These are phyloP conservation scores for Microchirus variegatus DNA, from an alignment of 2,797 vertebrate species.

Conservation along the genomic window DNA sequence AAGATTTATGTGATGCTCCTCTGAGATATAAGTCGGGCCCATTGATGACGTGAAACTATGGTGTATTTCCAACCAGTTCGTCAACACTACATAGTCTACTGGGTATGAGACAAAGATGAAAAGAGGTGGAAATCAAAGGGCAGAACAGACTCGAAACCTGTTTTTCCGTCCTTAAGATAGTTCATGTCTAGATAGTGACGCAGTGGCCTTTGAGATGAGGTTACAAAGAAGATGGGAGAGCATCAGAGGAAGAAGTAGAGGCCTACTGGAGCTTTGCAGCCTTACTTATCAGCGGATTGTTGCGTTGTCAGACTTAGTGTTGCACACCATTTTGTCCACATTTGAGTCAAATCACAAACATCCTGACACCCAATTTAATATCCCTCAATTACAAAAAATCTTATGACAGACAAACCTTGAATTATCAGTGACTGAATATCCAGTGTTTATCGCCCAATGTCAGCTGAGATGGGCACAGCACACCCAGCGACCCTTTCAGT, in stretches of 20 bases:
- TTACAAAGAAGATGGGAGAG: slow-evolving; percentile 28
- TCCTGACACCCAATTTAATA: slow-evolving; percentile 13
- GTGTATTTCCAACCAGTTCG: slow-evolving; percentile 68
- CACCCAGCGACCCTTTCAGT: too few relatives aligned
- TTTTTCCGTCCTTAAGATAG: slow-evolving; percentile 67
- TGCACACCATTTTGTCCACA: slow-evolving; percentile 52
- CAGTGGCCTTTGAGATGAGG: slow-evolving; percentile 66
- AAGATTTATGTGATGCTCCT: slow-evolving; percentile 51
- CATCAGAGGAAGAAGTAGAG: slow-evolving; percentile 50
- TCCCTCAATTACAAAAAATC: not conserved
- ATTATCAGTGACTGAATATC: slow-evolving; percentile 34
- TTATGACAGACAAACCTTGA: not conserved
- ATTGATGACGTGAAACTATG: slow-evolving; percentile 58
- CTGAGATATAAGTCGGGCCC: slow-evolving; percentile 57
- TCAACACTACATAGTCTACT: slow-evolving; percentile 44
- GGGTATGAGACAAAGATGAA: slow-evolving; percentile 63
- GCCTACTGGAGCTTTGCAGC: slow-evolving; percentile 29
- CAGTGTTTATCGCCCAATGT: too few relatives aligned
- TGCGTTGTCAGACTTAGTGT: slow-evolving; percentile 45
- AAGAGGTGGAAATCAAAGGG: slow-evolving; percentile 64
- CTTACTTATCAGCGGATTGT: slow-evolving; percentile 61
- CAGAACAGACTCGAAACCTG: slow-evolving; percentile 61
- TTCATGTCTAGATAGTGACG: slow-evolving; percentile 57
- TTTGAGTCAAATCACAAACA: slow-evolving; percentile 60
- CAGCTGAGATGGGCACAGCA: too few relatives aligned